Conservation (phyloP, 2,888 invertebrate species). For the Octodonta nipae region DNA sequence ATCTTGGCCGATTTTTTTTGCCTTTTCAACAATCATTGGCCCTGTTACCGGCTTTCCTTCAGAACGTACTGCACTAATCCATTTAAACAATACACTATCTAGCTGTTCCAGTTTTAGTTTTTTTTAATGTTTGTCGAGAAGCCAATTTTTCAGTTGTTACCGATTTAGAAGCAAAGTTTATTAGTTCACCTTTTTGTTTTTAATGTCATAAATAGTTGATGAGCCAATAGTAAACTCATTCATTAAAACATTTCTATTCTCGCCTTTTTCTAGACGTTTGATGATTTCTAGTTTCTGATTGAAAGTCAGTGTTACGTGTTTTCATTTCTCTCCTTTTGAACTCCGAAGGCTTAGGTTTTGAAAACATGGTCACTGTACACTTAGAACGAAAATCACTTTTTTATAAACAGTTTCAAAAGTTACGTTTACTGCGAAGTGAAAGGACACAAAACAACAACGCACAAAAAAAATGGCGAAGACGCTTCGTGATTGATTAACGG, state of each 20-base stretch:
- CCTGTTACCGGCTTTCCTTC: no score
- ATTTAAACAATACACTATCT: no score
- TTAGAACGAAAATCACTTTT: neutral
- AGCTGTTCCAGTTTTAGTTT: no score
- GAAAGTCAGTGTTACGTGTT: neutral
- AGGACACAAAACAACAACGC: no score
- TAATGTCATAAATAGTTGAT: neutral
- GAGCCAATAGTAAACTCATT: neutral
- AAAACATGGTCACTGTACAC: neutral
- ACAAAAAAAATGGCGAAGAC: no score
- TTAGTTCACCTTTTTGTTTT: neutral
- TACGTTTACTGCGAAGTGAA: no score
- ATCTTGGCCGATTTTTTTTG: no score
- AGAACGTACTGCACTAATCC: neutral
- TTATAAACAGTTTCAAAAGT: conserved; percentile 1
- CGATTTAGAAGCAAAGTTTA: neutral
- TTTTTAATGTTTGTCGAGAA: neutral
- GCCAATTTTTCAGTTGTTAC: conserved; percentile 1
- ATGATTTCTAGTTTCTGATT: neutral
- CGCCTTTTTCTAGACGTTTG: neutral
- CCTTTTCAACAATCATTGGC: no score
- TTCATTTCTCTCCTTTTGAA: neutral
- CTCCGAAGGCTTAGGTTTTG: neutral
- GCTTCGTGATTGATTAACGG: no score
- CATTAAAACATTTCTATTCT: no score